Evolutionary conservation across 2,113 vertebrate species (phyloP).

Genomic region (Bubo scandiacus): DNA sequence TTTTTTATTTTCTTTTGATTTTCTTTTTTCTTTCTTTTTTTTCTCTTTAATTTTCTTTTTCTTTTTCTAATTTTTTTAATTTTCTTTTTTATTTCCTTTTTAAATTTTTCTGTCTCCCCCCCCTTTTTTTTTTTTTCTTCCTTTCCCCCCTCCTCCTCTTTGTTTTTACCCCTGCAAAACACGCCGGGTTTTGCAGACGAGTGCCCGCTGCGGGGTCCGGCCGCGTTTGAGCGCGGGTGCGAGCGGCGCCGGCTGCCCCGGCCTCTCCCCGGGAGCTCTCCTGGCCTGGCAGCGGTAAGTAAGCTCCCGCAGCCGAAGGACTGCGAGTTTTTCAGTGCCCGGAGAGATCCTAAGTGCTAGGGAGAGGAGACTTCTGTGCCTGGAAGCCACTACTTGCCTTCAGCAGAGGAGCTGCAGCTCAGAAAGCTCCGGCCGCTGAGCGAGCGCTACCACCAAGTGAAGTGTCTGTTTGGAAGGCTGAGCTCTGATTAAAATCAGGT

Average conservation of each 20-base stretch:
- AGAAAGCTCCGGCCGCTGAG: not conserved
- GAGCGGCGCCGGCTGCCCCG: not conserved
- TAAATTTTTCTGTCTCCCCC: no score
- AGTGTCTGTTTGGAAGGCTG: not conserved
- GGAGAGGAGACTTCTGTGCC: not conserved
- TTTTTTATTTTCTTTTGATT: fast-evolving
- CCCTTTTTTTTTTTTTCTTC: fast-evolving
- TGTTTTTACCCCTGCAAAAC: not conserved
- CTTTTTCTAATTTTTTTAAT: no score
- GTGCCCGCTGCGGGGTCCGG: not conserved
- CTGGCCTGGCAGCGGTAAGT: not conserved
- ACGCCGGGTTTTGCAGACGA: not conserved
- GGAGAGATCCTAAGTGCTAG: not conserved
- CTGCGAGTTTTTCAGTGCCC: not conserved
- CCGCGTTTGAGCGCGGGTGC: not conserved
- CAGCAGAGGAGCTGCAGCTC: not conserved
- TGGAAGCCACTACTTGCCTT: not conserved
- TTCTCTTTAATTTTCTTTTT: no score
- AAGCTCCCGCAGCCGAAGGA: not conserved
- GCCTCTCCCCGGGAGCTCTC: not conserved
- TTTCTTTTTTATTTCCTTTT: no score
- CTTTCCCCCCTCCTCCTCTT: not conserved
- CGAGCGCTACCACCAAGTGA: not conserved
- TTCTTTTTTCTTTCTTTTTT: no score
- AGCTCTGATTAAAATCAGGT: conserved; percentile 69